phyloP scores from a whole-genome alignment of 2,888 invertebrate genomes.

The Nowickia ferox region DNA sequence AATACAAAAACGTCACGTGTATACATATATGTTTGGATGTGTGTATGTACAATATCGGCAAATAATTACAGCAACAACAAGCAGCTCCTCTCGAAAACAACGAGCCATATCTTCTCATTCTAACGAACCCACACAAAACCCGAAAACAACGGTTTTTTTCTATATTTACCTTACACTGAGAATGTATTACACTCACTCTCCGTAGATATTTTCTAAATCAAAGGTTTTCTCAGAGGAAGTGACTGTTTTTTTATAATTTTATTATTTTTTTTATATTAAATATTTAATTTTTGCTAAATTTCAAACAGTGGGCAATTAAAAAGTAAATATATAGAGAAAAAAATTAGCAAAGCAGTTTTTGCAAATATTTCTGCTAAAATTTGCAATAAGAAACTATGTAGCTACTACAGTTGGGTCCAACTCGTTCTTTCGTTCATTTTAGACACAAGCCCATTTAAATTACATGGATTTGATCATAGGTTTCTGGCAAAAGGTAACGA shows the following conservation, averaged over 20 bases:
- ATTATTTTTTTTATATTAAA: neutral
- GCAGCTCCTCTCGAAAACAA: neutral
- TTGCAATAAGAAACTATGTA: too few relatives aligned
- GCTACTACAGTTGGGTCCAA: too few relatives aligned
- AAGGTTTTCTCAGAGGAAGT: neutral
- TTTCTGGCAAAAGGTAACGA: too few relatives aligned
- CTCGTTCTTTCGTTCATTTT: too few relatives aligned
- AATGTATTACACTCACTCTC: neutral
- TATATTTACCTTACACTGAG: neutral
- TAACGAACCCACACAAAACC: slow-evolving; percentile 7
- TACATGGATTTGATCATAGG: too few relatives aligned
- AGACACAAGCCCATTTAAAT: too few relatives aligned
- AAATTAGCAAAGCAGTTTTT: neutral
- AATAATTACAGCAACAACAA: neutral
- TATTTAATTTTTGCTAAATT: slow-evolving; percentile 22
- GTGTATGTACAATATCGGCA: neutral
- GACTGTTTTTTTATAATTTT: neutral
- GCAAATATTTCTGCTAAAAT: neutral
- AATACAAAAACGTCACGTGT: slow-evolving; percentile 42
- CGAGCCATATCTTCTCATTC: neutral
- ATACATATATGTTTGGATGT: neutral
- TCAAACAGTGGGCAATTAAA: slow-evolving; percentile 15
- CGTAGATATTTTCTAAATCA: neutral
- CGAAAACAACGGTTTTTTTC: neutral
- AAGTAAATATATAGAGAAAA: neutral